These are phyloP conservation scores for Colistium nudipinnis DNA, from an alignment of 2,113 vertebrate genomes.

Conservation along the genomic window DNA sequence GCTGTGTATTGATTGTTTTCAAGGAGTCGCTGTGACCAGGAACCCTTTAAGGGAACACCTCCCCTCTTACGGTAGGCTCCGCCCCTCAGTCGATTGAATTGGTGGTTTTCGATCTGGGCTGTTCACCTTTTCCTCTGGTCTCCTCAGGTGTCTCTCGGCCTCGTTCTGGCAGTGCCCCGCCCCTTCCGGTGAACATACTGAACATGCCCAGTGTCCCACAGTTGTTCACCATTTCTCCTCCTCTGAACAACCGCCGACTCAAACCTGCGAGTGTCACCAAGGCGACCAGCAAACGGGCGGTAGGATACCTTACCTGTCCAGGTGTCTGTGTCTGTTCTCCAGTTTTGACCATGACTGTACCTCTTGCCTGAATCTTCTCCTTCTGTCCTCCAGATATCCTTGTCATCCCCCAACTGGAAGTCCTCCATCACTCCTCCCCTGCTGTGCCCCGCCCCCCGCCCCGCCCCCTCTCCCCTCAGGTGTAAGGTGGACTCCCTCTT, in stretches of 20 bases:
- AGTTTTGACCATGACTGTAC: too few species aligned
- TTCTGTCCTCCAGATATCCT: slow-evolving; percentile 8
- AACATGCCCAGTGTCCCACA: slow-evolving; percentile 82
- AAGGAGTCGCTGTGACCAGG: slow-evolving; percentile 70
- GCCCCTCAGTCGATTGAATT: background rate
- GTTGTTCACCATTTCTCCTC: slow-evolving; percentile 76
- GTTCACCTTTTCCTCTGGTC: background rate
- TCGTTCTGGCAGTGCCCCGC: slow-evolving; percentile 91
- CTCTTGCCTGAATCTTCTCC: too few species aligned
- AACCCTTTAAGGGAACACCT: slow-evolving; percentile 59
- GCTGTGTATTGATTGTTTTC: background rate
- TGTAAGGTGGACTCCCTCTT: slow-evolving; percentile 94
- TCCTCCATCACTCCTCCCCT: background rate
- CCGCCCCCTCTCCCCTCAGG: slow-evolving; percentile 88
- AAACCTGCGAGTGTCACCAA: slow-evolving; percentile 31
- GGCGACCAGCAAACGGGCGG: slow-evolving; percentile 82
- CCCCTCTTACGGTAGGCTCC: slow-evolving; percentile 69
- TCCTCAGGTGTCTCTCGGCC: slow-evolving; percentile 89
- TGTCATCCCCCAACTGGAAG: slow-evolving; percentile 38
- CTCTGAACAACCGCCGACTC: background rate
- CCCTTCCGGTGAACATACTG: slow-evolving; percentile 88
- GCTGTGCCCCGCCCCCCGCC: slow-evolving; percentile 49
- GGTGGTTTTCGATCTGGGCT: background rate
- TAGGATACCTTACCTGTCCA: background rate
- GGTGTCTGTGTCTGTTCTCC: too few species aligned